Percentiles rank a stretch among this genome's conserved stretches.
These are phyloP conservation scores for Lamproptera curius DNA, from an alignment of 2,888 invertebrate genomes.

Conservation along the genomic window DNA sequence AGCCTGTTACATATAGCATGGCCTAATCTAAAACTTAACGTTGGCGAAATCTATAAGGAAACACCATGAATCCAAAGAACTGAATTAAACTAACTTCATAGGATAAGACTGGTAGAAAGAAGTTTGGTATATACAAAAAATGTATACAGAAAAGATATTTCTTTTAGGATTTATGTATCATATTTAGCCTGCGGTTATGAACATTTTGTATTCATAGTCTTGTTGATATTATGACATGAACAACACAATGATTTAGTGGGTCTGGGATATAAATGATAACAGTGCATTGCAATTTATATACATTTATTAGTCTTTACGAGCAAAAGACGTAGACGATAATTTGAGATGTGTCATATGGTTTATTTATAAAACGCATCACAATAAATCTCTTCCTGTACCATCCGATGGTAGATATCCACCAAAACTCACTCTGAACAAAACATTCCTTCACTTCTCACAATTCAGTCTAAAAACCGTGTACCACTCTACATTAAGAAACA, in stretches of 20 bases:
- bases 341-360: slow-evolving; percentile 17
- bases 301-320: slow-evolving; percentile 38
- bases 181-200: too few species aligned
- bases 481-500: not conserved
- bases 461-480: slow-evolving; percentile 1
- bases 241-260: too few species aligned
- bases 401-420: slow-evolving; percentile 5
- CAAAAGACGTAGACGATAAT: slow-evolving; percentile 27
- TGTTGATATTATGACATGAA: too few species aligned
- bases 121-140: too few species aligned
- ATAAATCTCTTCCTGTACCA: slow-evolving; percentile 18
- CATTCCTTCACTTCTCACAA: slow-evolving; percentile 1
- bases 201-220: too few species aligned
- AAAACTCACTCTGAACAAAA: slow-evolving; percentile 2
- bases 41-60: too few species aligned
- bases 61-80: too few species aligned
- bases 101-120: too few species aligned
- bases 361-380: slow-evolving; percentile 14
- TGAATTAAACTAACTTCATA: too few species aligned
- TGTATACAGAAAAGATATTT: too few species aligned
- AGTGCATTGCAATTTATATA: slow-evolving; percentile 27
- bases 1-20: too few species aligned
- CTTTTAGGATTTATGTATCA: not conserved
- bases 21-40: too few species aligned
- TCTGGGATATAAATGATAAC: slow-evolving; percentile 19